Evolutionary conservation across 2,888 invertebrate genomes (phyloP).

Genomic region (Agrochola litura): DNA sequence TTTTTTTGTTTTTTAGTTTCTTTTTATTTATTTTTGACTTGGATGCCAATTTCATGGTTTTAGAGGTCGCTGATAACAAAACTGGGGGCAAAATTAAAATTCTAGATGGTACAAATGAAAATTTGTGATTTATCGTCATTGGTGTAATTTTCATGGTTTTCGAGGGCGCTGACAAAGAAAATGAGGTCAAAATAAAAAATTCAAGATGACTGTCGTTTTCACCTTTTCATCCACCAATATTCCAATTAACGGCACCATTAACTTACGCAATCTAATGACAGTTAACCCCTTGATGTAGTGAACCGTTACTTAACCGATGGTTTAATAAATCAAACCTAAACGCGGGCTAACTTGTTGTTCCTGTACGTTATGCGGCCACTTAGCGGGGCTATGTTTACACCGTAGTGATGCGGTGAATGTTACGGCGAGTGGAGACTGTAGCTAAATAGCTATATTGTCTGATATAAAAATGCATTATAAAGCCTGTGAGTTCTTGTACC

Average conservation of each 20-base stretch:
- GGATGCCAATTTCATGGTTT: background rate
- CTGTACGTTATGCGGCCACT: constrained; percentile 78
- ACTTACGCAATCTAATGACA: constrained; percentile 15
- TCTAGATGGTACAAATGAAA: too few species aligned
- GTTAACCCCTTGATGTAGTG: constrained; percentile 56
- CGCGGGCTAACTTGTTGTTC: constrained; percentile 78
- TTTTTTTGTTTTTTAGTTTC: background rate
- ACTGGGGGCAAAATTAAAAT: background rate
- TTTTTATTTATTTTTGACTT: background rate
- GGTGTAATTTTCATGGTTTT: too few species aligned
- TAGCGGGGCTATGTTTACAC: constrained; percentile 73
- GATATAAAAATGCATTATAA: background rate
- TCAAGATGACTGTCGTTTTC: too few species aligned
- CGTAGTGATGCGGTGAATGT: constrained; percentile 55
- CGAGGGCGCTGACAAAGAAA: too few species aligned
- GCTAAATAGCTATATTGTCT: background rate
- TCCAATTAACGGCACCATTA: constrained; percentile 34
- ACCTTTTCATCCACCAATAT: constrained; percentile 8
- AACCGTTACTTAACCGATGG: constrained; percentile 72
- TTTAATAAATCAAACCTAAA: constrained; percentile 87
- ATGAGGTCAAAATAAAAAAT: too few species aligned
- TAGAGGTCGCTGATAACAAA: background rate
- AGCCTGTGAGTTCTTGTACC: background rate
- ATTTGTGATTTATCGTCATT: too few species aligned
- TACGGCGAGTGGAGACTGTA: background rate